phyloP scores from a whole-genome alignment of 2,888 invertebrate genomes.

The Ophion slaviceki region DNA sequence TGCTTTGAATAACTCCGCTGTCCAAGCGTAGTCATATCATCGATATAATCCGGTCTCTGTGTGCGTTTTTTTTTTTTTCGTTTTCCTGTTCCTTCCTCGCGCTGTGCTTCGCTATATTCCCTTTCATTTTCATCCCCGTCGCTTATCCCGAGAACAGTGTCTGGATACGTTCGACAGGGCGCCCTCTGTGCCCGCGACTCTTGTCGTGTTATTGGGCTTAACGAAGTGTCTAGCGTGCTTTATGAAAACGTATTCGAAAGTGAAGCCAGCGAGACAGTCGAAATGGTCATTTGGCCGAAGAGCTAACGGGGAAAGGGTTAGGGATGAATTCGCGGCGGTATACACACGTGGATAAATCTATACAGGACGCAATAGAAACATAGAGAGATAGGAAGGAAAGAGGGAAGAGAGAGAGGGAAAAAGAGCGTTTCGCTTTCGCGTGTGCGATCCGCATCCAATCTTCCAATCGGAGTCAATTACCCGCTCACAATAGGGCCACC shows the following conservation, averaged over 20 bases:
- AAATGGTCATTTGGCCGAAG: constrained; percentile 24
- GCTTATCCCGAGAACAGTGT: constrained; percentile 7
- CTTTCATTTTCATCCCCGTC: constrained; percentile 38
- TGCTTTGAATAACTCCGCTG: constrained; percentile 59
- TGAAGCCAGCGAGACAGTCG: constrained; percentile 68
- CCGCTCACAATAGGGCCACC: constrained; percentile 76
- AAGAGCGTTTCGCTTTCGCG: constrained; percentile 45
- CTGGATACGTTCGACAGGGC: constrained; percentile 39
- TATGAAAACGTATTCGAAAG: constrained; percentile 80
- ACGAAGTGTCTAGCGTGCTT: constrained; percentile 79
- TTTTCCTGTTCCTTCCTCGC: constrained; percentile 8
- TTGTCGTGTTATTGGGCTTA: constrained; percentile 80
- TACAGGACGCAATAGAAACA: not conserved
- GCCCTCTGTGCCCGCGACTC: constrained; percentile 56
- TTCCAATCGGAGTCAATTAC: constrained; percentile 83
- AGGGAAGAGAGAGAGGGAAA: constrained; percentile 8
- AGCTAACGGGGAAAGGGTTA: not conserved
- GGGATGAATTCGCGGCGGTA: constrained; percentile 3
- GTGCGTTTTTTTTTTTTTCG: not conserved
- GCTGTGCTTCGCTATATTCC: constrained; percentile 1
- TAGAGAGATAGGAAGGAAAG: not conserved
- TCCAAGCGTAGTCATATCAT: constrained; percentile 54
- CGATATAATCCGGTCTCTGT: constrained; percentile 57
- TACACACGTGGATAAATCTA: constrained; percentile 45
- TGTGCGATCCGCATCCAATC: constrained; percentile 81